These are phyloP conservation scores for Andrena haemorrhoa DNA, from an alignment of 2,888 invertebrate genomes.

Conservation along the genomic window DNA sequence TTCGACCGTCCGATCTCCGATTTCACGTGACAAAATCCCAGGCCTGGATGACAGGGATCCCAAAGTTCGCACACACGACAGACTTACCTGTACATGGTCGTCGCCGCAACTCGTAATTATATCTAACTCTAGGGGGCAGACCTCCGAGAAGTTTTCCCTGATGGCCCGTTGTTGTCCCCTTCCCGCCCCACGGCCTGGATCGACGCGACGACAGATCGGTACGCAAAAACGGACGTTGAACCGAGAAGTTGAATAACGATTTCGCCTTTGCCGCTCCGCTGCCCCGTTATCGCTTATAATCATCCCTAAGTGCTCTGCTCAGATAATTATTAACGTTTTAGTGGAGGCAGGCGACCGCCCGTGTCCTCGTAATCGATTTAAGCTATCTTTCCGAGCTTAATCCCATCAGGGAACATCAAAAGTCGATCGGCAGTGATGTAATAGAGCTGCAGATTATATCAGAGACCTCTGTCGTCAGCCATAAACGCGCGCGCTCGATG, in stretches of 20 bases:
- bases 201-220: slow-evolving; percentile 10
- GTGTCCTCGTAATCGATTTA: slow-evolving; percentile 56
- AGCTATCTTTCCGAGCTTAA: slow-evolving; percentile 57
- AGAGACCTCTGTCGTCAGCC: slow-evolving; percentile 32
- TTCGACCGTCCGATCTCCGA: slow-evolving; percentile 36
- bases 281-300: slow-evolving; percentile 54
- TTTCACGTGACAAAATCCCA: slow-evolving; percentile 30
- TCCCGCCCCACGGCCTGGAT: not conserved
- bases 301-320: slow-evolving; percentile 51
- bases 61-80: slow-evolving; percentile 34
- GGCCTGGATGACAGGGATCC: not conserved
- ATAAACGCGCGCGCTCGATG: slow-evolving; percentile 36
- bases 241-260: slow-evolving; percentile 55
- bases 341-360: slow-evolving; percentile 28
- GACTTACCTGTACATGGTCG: slow-evolving; percentile 54
- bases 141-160: slow-evolving; percentile 51
- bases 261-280: slow-evolving; percentile 21
- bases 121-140: slow-evolving; percentile 57
- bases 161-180: slow-evolving; percentile 1
- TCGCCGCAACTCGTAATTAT: slow-evolving; percentile 68
- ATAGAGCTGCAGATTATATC: slow-evolving; percentile 50
- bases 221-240: slow-evolving; percentile 57
- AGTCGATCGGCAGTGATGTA: slow-evolving; percentile 55
- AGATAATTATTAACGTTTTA: slow-evolving; percentile 61
- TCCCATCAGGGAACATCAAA: slow-evolving; percentile 58